These are phyloP conservation scores for Drosophila pallidifrons DNA, from an alignment of 1,140 invertebrate species.

Conservation along the genomic window DNA sequence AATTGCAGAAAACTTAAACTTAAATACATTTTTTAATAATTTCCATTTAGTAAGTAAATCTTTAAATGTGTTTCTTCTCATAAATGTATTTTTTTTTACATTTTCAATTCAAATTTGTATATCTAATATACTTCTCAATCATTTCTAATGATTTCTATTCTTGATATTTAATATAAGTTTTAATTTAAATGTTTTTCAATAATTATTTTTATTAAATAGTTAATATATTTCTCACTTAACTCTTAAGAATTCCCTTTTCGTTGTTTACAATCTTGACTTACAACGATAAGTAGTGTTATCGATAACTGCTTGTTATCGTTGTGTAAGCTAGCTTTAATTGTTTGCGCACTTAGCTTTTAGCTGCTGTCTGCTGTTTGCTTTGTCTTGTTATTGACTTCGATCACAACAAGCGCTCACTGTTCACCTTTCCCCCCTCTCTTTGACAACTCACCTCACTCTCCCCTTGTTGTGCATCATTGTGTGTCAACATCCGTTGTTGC, in stretches of 20 bases:
- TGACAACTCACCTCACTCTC: neutral
- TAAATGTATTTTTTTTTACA: no score
- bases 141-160: no score
- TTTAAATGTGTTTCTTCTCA: no score
- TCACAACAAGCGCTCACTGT: conserved; percentile 39
- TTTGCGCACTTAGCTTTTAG: neutral
- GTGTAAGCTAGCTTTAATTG: neutral
- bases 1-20: no score
- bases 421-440: conserved; percentile 6
- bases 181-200: no score
- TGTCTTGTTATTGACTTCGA: conserved; percentile 13
- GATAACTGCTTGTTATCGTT: neutral
- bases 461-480: neutral
- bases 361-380: conserved; percentile 30
- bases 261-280: no score
- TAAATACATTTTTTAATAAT: no score
- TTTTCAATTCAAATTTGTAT: no score
- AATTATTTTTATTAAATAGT: neutral
- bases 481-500: conserved; percentile 55
- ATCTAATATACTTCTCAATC: no score
- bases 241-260: neutral
- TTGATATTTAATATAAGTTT: no score
- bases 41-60: no score
- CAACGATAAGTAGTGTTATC: neutral
- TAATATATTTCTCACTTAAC: neutral